A percentile compares a stretch with the other conserved stretches of the same genome.
These are phyloP conservation scores for Drosophila maculinotata DNA, from an alignment of 2,888 invertebrate genomes.

Conservation along the genomic window DNA sequence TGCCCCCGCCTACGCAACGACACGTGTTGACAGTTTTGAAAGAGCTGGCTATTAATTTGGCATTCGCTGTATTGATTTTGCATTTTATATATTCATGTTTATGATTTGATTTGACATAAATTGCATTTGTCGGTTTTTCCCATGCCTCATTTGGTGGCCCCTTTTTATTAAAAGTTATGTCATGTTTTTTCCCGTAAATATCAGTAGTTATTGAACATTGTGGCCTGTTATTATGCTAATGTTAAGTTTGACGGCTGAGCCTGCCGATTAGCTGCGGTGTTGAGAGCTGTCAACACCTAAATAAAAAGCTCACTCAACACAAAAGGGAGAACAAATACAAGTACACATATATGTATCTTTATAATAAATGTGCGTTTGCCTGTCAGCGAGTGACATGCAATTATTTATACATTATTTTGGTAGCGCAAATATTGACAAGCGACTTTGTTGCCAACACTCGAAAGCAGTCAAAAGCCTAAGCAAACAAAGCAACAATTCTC, in stretches of 20 bases:
- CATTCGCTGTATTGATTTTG: constrained; percentile 21
- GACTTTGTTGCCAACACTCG: constrained; percentile 33
- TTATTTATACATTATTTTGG: constrained; percentile 71
- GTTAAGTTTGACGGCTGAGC: constrained; percentile 31
- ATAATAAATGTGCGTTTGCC: constrained; percentile 33
- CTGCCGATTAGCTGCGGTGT: constrained; percentile 57
- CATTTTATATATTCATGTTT: constrained; percentile 25
- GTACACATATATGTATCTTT: constrained; percentile 3
- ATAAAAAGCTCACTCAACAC: constrained; percentile 9
- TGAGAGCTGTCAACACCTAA: constrained; percentile 57
- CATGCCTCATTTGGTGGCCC: neutral
- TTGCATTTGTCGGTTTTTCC: constrained; percentile 9
- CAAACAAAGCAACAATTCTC: constrained; percentile 35
- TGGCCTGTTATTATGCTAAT: constrained; percentile 59
- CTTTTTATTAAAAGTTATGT: neutral
- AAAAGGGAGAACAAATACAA: constrained; percentile 17
- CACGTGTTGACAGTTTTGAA: constrained; percentile 8
- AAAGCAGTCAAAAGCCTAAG: constrained; percentile 31
- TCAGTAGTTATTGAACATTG: constrained; percentile 26
- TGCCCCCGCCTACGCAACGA: neutral
- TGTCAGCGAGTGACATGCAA: constrained; percentile 66
- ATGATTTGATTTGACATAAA: constrained; percentile 30
- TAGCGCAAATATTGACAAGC: constrained; percentile 63
- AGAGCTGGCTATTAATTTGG: constrained; percentile 11
- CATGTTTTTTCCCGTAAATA: constrained; percentile 20